These are phyloP conservation scores for Chironomus riparius DNA, from an alignment of 2,888 invertebrate species.

Conservation along the genomic window DNA sequence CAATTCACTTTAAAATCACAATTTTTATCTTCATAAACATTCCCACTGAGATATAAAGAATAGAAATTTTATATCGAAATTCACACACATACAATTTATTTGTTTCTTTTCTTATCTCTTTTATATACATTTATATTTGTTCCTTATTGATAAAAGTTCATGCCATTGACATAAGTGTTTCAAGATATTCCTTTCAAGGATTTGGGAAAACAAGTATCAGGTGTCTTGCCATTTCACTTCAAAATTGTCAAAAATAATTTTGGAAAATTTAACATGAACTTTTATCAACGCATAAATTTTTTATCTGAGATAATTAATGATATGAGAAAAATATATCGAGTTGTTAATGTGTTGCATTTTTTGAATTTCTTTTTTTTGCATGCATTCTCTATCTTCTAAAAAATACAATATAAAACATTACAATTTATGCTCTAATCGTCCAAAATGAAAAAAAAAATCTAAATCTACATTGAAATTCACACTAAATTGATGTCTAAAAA, in stretches of 20 bases:
- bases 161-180: neutral
- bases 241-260: neutral
- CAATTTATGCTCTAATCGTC: constrained; percentile 5
- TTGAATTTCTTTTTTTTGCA: constrained; percentile 34
- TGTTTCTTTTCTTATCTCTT: neutral
- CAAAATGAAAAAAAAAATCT: neutral
- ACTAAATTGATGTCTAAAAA: constrained; percentile 9
- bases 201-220: neutral
- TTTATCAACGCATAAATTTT: neutral
- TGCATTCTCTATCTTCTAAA: constrained; percentile 35
- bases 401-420: constrained; percentile 29
- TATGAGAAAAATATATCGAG: neutral
- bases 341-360: constrained; percentile 35
- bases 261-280: neutral
- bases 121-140: neutral
- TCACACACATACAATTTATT: neutral
- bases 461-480: neutral
- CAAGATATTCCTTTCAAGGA: neutral
- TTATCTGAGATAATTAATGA: neutral
- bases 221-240: neutral
- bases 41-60: neutral
- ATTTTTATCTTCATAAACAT: neutral
- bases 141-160: neutral
- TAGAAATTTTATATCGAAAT: constrained; percentile 3
- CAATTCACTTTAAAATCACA: constrained; percentile 16